Conservation (phyloP, 2,113 vertebrate genomes). For the Spea bombifrons region DNA sequence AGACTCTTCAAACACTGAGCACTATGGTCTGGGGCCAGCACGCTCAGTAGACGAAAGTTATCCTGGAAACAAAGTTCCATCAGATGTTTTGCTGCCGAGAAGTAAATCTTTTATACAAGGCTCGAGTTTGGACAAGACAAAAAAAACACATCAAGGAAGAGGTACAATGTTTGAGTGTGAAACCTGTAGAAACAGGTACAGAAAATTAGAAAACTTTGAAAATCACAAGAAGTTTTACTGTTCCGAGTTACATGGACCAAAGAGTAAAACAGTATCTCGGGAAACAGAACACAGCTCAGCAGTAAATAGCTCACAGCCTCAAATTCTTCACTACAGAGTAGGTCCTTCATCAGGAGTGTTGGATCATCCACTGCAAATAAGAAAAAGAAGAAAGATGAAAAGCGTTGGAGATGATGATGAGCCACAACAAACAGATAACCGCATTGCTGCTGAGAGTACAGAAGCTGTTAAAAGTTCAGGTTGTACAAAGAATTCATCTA, state of each 20-base stretch:
- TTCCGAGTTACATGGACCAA: slow-evolving; percentile 94
- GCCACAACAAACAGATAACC: slow-evolving; percentile 77
- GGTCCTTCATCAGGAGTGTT: slow-evolving; percentile 66
- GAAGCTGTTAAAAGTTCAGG: slow-evolving; percentile 65
- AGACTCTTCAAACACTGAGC: slow-evolving; percentile 80
- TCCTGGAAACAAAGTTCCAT: slow-evolving; percentile 63
- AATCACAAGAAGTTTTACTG: slow-evolving; percentile 99
- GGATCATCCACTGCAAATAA: slow-evolving; percentile 85
- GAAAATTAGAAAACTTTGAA: slow-evolving; percentile 96
- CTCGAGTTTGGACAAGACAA: slow-evolving; percentile 73
- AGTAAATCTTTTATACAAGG: slow-evolving; percentile 77
- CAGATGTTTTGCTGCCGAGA: slow-evolving; percentile 69
- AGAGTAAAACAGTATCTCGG: slow-evolving; percentile 79
- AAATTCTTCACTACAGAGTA: slow-evolving; percentile 74
- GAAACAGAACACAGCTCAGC: slow-evolving; percentile 77
- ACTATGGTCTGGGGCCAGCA: slow-evolving; percentile 68
- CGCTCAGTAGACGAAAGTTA: slow-evolving; percentile 82
- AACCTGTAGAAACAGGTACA: slow-evolving; percentile 91
- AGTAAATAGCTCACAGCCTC: slow-evolving; percentile 64
- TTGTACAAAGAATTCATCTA: slow-evolving; percentile 56
- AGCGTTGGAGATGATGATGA: slow-evolving; percentile 97
- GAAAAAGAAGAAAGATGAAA: slow-evolving; percentile 97
- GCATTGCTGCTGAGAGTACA: slow-evolving; percentile 66
- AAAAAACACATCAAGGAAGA: slow-evolving; percentile 84
- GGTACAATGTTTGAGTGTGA: slow-evolving; percentile 98